A percentile compares a stretch with the other conserved stretches of the same genome.
Evolutionary conservation across 2,113 vertebrate genomes (phyloP).

Genomic region (Marcusenius ussheri): DNA sequence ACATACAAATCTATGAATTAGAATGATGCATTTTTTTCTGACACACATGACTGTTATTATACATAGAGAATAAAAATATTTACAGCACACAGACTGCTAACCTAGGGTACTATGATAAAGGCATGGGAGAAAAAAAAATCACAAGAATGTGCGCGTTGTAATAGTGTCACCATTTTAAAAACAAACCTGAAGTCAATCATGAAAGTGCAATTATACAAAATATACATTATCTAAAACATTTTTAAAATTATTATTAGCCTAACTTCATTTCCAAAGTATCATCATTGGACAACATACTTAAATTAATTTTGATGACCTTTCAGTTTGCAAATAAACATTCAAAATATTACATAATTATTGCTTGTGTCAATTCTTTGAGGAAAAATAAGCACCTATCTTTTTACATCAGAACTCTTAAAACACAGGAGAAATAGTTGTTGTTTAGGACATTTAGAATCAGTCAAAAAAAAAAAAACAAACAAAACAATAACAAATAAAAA

Average conservation of each 20-base stretch:
- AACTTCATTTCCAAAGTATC: background rate
- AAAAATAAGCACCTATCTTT: background rate
- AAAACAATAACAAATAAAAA: background rate
- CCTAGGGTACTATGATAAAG: background rate
- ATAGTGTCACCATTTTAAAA: background rate
- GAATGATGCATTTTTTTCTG: background rate
- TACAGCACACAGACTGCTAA: background rate
- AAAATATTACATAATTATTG: background rate
- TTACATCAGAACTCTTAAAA: background rate
- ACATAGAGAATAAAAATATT: background rate
- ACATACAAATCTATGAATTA: background rate
- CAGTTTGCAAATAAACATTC: background rate
- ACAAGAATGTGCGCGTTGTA: background rate
- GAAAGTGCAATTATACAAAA: background rate
- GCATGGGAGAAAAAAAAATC: background rate
- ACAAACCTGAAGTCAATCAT: background rate
- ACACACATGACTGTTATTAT: background rate
- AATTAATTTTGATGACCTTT: background rate
- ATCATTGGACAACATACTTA: background rate
- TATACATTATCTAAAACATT: background rate
- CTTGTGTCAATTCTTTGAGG: background rate
- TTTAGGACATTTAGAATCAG: background rate
- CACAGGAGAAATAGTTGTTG: background rate
- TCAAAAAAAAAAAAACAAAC: background rate
- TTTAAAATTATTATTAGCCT: background rate